phyloP scores from a whole-genome alignment of 2,888 invertebrate species.

The Ametastegia equiseti region DNA sequence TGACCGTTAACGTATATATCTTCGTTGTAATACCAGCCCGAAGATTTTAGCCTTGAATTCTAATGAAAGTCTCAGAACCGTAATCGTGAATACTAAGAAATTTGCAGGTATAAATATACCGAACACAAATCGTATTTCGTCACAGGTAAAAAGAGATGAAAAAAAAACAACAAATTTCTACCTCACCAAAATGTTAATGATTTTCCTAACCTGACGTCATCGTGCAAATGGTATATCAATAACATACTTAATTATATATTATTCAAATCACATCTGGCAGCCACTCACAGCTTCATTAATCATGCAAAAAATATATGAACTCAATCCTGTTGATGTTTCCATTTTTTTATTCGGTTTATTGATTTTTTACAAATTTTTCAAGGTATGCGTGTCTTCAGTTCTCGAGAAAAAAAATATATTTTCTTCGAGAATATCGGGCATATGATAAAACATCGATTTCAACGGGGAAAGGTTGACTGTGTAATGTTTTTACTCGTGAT shows the following conservation, averaged over 20 bases:
- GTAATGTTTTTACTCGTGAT: background rate
- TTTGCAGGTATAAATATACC: background rate
- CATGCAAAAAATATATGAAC: conserved; percentile 7
- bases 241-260: background rate
- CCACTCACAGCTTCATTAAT: background rate
- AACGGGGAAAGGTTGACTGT: background rate
- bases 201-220: conserved; percentile 1
- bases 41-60: background rate
- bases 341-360: background rate
- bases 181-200: background rate
- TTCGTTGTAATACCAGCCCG: background rate
- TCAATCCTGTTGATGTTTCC: background rate
- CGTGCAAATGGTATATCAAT: background rate
- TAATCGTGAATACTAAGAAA: background rate
- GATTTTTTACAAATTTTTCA: background rate
- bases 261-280: background rate
- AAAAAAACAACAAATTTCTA: background rate
- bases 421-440: background rate
- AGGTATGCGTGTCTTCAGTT: background rate
- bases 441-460: background rate
- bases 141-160: background rate
- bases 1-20: background rate
- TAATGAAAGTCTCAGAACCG: conserved; percentile 16
- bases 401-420: background rate
- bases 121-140: background rate